These are phyloP conservation scores for Crotalus horridus DNA, from an alignment of 2,113 vertebrate species.

Conservation along the genomic window DNA sequence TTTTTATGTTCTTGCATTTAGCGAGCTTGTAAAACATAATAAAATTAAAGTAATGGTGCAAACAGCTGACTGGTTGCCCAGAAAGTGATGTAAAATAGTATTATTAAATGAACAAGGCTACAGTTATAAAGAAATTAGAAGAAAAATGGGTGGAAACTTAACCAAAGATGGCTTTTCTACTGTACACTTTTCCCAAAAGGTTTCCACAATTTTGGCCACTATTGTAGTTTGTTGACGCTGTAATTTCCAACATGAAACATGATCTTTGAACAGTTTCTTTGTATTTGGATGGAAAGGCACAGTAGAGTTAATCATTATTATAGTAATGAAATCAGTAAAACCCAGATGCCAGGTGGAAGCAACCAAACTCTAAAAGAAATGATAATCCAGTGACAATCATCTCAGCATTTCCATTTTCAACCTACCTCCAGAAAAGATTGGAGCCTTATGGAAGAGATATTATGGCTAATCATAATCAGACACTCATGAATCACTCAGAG, in stretches of 20 bases:
- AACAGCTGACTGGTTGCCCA: too few relatives aligned
- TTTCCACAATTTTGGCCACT: too few relatives aligned
- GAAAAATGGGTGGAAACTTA: too few relatives aligned
- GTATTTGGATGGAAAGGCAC: neutral
- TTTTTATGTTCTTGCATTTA: too few relatives aligned
- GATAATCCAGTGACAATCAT: neutral
- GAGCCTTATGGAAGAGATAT: neutral
- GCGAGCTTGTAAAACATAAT: too few relatives aligned
- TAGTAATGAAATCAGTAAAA: neutral
- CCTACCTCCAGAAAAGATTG: neutral
- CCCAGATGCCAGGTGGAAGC: neutral
- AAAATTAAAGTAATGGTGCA: too few relatives aligned
- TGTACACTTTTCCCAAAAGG: too few relatives aligned
- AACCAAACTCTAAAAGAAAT: neutral
- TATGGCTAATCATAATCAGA: neutral
- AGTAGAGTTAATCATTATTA: neutral
- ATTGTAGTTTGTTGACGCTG: neutral
- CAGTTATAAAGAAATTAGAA: too few relatives aligned
- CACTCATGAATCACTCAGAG: neutral
- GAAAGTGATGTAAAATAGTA: too few relatives aligned
- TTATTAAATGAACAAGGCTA: too few relatives aligned
- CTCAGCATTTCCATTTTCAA: neutral
- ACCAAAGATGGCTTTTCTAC: too few relatives aligned
- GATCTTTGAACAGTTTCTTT: neutral
- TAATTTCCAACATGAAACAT: neutral